These are phyloP conservation scores for Ectemnius cavifrons DNA, from an alignment of 2,888 invertebrate species.

Conservation along the genomic window DNA sequence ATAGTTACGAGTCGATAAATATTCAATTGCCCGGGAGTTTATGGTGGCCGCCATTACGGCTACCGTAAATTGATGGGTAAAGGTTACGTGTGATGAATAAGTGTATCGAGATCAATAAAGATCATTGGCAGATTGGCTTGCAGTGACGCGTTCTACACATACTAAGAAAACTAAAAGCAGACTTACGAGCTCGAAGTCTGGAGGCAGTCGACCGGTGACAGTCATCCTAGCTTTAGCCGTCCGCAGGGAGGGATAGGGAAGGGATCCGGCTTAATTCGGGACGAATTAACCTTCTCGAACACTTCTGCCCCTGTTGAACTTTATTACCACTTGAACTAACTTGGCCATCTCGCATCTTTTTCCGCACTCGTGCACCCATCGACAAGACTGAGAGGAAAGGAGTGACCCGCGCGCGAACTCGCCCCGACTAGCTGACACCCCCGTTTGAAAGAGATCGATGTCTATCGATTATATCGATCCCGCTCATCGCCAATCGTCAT, in stretches of 20 bases:
- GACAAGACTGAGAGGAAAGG: not conserved
- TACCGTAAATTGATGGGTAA: too few species aligned
- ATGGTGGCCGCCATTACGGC: too few species aligned
- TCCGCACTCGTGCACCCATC: slow-evolving; percentile 28
- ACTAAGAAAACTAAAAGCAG: too few species aligned
- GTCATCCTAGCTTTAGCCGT: not conserved
- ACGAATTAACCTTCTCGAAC: slow-evolving; percentile 58
- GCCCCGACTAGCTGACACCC: too few species aligned
- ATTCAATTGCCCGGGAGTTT: too few species aligned
- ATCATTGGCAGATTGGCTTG: too few species aligned
- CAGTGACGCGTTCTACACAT: too few species aligned
- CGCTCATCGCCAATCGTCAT: not conserved
- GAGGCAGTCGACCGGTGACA: slow-evolving; percentile 1
- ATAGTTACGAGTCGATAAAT: too few species aligned
- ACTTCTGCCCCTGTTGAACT: slow-evolving; percentile 55
- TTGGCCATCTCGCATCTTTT: slow-evolving; percentile 20
- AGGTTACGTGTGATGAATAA: too few species aligned
- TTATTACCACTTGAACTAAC: slow-evolving; percentile 35
- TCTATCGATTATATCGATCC: slow-evolving; percentile 3
- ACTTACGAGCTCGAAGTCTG: not conserved
- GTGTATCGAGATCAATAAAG: too few species aligned
- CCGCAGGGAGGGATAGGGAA: slow-evolving; percentile 16
- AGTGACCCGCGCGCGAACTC: too few species aligned
- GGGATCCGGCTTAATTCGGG: slow-evolving; percentile 54
- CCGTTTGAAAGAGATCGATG: not conserved